phyloP scores from a whole-genome alignment of 2,888 invertebrate genomes.

The Ormyrus rosae region DNA sequence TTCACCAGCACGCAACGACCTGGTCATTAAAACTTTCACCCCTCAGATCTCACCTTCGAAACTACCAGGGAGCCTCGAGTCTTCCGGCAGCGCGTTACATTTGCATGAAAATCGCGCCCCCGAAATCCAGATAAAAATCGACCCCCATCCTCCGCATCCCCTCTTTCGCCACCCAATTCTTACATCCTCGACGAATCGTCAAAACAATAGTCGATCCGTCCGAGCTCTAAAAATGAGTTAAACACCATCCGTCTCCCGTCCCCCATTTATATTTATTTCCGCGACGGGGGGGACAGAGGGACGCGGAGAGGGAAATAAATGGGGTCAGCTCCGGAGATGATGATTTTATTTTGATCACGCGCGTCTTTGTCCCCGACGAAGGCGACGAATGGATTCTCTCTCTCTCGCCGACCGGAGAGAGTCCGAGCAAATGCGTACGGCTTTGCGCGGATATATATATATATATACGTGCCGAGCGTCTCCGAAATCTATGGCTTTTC shows the following conservation, averaged over 20 bases:
- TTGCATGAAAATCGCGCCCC: neutral
- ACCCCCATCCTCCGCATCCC: neutral
- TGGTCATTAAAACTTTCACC: neutral
- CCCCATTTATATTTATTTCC: too few species aligned
- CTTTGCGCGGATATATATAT: too few species aligned
- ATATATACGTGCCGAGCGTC: too few species aligned
- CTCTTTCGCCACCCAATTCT: too few species aligned
- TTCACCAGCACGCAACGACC: neutral
- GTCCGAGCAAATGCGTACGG: too few species aligned
- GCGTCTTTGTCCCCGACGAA: neutral
- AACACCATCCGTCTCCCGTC: too few species aligned
- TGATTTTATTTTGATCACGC: conserved; percentile 28
- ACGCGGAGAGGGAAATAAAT: neutral
- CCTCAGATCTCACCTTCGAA: neutral
- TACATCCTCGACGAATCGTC: too few species aligned
- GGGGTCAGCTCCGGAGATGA: neutral
- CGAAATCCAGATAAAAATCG: neutral
- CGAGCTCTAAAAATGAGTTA: too few species aligned
- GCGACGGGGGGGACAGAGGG: neutral
- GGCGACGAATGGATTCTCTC: neutral
- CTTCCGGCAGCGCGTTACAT: neutral
- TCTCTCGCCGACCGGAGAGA: too few species aligned
- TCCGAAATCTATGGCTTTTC: too few species aligned
- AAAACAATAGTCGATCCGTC: too few species aligned
- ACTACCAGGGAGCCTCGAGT: neutral